A percentile compares a stretch with the other conserved stretches of the same genome.
Evolutionary conservation across 1,140 invertebrate genomes (phyloP).

Genomic region (Bacillus rossius): DNA sequence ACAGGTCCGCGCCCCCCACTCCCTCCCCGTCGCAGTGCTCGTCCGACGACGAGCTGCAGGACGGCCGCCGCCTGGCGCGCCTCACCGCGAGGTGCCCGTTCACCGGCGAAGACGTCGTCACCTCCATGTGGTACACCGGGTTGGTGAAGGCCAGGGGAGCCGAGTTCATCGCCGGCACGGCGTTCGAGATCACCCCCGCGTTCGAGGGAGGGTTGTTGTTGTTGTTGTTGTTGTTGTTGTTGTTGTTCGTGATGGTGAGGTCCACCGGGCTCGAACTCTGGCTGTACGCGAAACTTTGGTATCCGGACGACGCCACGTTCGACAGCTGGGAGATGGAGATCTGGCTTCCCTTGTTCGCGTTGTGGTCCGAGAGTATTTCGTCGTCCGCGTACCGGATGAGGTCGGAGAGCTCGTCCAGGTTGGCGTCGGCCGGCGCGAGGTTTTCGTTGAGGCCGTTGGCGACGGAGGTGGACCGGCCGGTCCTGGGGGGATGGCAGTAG

Average conservation of each 20-base stretch:
- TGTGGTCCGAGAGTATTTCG: slow-evolving; percentile 51
- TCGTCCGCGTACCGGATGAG: slow-evolving; percentile 56
- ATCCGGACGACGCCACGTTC: slow-evolving; percentile 80
- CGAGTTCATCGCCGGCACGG: slow-evolving; percentile 19
- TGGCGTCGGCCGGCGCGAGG: background rate
- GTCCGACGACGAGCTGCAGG: slow-evolving; percentile 36
- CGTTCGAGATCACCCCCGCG: slow-evolving; percentile 4
- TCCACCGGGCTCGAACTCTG: slow-evolving; percentile 88
- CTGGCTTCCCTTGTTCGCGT: slow-evolving; percentile 58
- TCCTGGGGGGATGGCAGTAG: background rate
- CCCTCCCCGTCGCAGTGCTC: slow-evolving; percentile 31
- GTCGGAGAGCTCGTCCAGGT: slow-evolving; percentile 64
- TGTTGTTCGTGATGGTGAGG: slow-evolving; percentile 46
- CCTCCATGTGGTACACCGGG: slow-evolving; percentile 73
- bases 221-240: slow-evolving; percentile 18
- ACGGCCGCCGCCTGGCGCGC: slow-evolving; percentile 25
- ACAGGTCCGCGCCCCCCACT: slow-evolving; percentile 37
- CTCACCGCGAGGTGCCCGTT: slow-evolving; percentile 39
- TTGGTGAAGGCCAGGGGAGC: slow-evolving; percentile 81
- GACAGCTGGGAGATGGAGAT: slow-evolving; percentile 74
- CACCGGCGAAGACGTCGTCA: slow-evolving; percentile 27
- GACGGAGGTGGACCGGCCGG: background rate
- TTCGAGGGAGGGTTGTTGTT: slow-evolving; percentile 26
- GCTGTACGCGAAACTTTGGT: slow-evolving; percentile 87
- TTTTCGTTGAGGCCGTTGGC: slow-evolving; percentile 17